Evolutionary conservation across 1,140 invertebrate genomes (phyloP).

Genomic region (Colletes gigas): DNA sequence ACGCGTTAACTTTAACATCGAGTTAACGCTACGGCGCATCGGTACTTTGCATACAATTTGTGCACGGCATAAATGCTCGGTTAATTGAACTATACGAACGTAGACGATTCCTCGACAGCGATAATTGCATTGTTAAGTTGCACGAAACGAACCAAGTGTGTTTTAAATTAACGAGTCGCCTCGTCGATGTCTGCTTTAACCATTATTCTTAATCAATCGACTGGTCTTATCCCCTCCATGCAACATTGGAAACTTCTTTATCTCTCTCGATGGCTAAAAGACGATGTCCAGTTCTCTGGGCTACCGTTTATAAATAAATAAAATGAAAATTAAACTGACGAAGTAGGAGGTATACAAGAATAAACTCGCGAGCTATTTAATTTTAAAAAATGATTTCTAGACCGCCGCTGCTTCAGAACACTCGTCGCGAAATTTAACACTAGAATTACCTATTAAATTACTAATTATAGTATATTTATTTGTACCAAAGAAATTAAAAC

Average conservation of each 20-base stretch:
- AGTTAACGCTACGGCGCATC: background rate
- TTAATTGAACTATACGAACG: background rate
- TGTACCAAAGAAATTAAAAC: too few relatives aligned
- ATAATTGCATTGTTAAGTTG: constrained; percentile 5
- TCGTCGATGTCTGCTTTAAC: background rate
- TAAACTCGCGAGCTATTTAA: too few relatives aligned
- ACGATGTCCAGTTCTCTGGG: too few relatives aligned
- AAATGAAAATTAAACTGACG: too few relatives aligned
- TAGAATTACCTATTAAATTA: too few relatives aligned
- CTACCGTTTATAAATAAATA: too few relatives aligned
- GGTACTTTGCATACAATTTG: background rate
- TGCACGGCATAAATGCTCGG: background rate
- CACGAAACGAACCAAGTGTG: background rate
- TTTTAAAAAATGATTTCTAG: too few relatives aligned
- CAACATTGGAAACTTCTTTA: background rate
- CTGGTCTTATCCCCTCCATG: too few relatives aligned
- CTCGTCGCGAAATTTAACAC: too few relatives aligned
- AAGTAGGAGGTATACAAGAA: too few relatives aligned
- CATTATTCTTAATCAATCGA: background rate
- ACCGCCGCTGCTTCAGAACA: too few relatives aligned
- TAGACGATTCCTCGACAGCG: background rate
- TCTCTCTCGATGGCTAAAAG: background rate
- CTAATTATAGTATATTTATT: too few relatives aligned
- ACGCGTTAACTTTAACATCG: background rate
- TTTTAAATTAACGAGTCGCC: background rate